phyloP scores from a whole-genome alignment of 2,113 vertebrate species.

The Grammomys dolichurus region DNA sequence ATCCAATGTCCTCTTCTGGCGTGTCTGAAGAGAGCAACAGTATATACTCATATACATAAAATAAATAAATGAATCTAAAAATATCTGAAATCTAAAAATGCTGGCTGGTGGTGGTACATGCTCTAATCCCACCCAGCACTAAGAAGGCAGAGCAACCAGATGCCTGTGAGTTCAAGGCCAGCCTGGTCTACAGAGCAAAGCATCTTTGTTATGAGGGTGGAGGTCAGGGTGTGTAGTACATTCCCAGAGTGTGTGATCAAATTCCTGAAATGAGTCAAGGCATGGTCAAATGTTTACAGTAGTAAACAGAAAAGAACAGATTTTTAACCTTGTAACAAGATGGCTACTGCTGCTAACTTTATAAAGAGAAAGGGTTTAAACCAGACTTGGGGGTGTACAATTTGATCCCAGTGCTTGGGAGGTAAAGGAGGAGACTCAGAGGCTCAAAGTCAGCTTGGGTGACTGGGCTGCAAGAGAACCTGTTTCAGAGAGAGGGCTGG shows the following conservation, averaged over 20 bases:
- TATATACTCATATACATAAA: too few relatives aligned
- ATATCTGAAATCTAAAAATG: not conserved
- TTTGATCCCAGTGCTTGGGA: not conserved
- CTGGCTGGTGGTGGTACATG: not conserved
- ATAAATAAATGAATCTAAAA: too few relatives aligned
- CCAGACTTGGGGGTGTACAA: too few relatives aligned
- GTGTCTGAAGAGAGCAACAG: too few relatives aligned
- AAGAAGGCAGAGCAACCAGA: not conserved
- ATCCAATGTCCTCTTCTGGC: too few relatives aligned
- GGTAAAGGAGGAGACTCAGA: not conserved
- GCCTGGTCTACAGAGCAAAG: not conserved
- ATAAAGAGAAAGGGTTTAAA: not conserved
- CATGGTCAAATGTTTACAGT: not conserved
- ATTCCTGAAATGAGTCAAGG: not conserved
- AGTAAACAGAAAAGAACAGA: not conserved
- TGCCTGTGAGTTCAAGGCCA: not conserved
- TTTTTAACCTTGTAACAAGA: not conserved
- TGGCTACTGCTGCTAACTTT: not conserved
- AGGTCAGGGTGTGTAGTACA: not conserved
- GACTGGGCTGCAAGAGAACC: not conserved
- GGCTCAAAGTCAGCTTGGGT: not conserved
- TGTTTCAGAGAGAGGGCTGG: not conserved
- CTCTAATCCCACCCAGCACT: not conserved
- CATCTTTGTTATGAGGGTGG: not conserved
- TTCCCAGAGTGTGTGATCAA: not conserved